Conservation (phyloP, 2,797 vertebrate species). For the Ceryle rudis region DNA sequence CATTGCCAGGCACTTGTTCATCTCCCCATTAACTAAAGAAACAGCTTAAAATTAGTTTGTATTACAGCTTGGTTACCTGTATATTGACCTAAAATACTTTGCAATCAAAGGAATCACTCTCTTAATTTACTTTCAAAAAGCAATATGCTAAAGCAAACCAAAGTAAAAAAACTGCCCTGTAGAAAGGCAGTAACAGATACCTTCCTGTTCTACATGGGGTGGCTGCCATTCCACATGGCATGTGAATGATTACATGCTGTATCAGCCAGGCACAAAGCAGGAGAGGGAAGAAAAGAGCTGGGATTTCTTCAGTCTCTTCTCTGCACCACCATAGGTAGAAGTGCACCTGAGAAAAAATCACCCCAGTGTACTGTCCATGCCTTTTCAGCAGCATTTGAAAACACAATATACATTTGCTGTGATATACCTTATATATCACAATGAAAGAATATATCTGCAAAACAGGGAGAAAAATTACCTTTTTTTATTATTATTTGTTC, state of each 20-base stretch:
- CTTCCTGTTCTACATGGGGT: not conserved
- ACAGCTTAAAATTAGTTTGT: not conserved
- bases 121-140: not conserved
- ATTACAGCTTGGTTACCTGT: not conserved
- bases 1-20: not conserved
- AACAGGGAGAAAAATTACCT: not conserved
- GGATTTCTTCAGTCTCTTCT: not conserved
- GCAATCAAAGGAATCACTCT: not conserved
- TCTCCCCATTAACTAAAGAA: not conserved
- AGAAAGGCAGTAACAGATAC: not conserved
- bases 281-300: not conserved
- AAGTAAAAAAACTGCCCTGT: not conserved
- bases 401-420: not conserved
- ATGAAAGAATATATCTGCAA: not conserved
- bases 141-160: not conserved
- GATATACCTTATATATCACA: not conserved
- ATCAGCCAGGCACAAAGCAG: not conserved
- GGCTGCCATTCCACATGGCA: not conserved
- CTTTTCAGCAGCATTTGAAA: not conserved
- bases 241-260: rapidly evolving
- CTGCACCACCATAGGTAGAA: not conserved
- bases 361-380: not conserved
- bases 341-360: not conserved
- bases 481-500: not conserved
- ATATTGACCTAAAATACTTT: not conserved